phyloP scores from a whole-genome alignment of 1,140 invertebrate species.

The Coenobita brevimanus region DNA sequence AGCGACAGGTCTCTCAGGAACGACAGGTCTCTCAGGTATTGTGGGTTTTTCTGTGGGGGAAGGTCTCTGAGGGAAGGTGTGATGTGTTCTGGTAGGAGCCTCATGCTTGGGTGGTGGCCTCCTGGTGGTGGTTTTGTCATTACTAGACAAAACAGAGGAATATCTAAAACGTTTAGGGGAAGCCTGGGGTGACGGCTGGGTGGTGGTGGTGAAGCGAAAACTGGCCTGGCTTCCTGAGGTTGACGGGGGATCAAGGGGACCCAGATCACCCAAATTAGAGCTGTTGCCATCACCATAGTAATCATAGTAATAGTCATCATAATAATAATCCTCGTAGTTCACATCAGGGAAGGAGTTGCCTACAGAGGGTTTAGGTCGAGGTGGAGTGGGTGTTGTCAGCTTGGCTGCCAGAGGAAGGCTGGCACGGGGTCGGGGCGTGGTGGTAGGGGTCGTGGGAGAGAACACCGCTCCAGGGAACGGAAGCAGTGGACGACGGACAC shows the following conservation, averaged over 20 bases:
- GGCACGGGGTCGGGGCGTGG: not conserved
- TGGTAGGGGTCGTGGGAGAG: not conserved
- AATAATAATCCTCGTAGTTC: constrained; percentile 9
- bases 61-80: too few relatives aligned
- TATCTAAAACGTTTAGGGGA: not conserved
- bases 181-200: too few relatives aligned
- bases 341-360: constrained; percentile 25
- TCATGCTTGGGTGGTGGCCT: not conserved
- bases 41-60: too few relatives aligned
- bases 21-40: not conserved
- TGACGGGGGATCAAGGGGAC: constrained; percentile 46
- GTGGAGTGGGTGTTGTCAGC: not conserved
- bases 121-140: too few relatives aligned
- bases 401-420: not conserved
- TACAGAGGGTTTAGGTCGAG: not conserved
- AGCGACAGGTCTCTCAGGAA: not conserved
- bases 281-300: constrained; percentile 11
- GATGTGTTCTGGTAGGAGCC: not conserved
- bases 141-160: too few relatives aligned
- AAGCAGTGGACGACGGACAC: not conserved
- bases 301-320: constrained; percentile 38
- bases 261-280: constrained; percentile 5
- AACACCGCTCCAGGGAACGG: constrained; percentile 1
- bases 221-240: not conserved
- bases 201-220: too few relatives aligned